Evolutionary conservation across 2,888 invertebrate genomes (phyloP), one percentile per base, ranked within the genome.

Genomic region (Euspilapteryx auroguttella): DNA sequence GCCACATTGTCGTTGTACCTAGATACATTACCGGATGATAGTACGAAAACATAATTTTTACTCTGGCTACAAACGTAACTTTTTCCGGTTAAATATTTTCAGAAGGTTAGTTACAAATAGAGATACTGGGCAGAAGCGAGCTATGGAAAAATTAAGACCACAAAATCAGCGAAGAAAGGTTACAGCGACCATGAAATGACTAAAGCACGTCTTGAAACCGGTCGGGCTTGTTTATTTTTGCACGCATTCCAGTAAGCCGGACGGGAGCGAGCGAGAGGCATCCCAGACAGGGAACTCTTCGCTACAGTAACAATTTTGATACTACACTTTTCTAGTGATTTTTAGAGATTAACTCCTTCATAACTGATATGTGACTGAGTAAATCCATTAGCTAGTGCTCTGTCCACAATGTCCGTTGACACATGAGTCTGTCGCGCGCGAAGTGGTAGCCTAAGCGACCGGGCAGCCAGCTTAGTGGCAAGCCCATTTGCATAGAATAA

Each of bases 191-290:
- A 49, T 39, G 37, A 38, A 46, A 47, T 42, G 55, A 49, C 55
- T 57, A 53, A 57, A 55, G 64, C 56, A 51, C 51, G 49, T 17
- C 52, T 57, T 54, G 40, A 45, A 65, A 71, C 75, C 58, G 55
- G 75, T 71, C 49, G 44, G 37, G 55, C 69, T 63, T 56, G 73
- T 73, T 73, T 75, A 71, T 73, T 73, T 33, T 73, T 71, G 71
- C 75, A 71, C 63, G 57, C 69, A 73, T 75, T 73, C 73, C 68
- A 51, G 57, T 38, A 54, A 55, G 51, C 50, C 44, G 40, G 49
- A 47, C 56, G 55, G 59, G 65, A 14, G 17, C 17, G 57, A 55
- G 58, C 55, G 59, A 56, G 57, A 12, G 55, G 45, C 53, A 57
- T 62, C 66, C 65, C 38, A 24, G 29, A 24, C n/a, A 17, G 29